Conservation (phyloP, 2,797 vertebrate genomes). For the Emydoidea blandingii region DNA sequence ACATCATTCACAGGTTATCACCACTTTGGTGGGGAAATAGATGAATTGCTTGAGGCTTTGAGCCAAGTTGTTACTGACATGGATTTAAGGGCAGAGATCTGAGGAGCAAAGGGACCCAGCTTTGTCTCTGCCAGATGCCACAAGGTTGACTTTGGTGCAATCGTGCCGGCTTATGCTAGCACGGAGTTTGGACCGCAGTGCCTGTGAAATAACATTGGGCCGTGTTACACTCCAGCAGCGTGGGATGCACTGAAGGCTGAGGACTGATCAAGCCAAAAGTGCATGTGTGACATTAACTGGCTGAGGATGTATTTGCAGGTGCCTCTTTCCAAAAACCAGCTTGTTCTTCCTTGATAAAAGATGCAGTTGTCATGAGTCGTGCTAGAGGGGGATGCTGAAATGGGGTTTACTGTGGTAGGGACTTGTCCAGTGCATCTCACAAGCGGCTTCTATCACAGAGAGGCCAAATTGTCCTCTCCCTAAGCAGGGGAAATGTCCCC, state of each 20-base stretch:
- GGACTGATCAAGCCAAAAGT: background rate
- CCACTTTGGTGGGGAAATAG: background rate
- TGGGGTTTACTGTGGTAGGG: background rate
- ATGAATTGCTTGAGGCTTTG: background rate
- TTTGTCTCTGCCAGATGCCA: background rate
- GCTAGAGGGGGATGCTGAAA: background rate
- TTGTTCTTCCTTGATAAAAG: background rate
- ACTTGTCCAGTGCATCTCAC: background rate
- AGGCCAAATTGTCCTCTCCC: background rate
- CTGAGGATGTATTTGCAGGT: background rate
- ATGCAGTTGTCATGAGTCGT: background rate
- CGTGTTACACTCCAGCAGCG: background rate
- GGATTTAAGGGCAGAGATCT: constrained; percentile 11
- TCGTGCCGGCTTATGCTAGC: background rate
- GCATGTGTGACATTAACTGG: background rate
- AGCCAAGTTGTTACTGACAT: background rate
- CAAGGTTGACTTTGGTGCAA: background rate
- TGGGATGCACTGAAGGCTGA: background rate
- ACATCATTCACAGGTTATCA: background rate
- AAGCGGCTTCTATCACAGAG: background rate
- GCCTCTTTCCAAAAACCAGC: background rate
- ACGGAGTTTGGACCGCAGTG: background rate
- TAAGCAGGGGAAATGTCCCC: background rate
- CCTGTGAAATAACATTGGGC: background rate
- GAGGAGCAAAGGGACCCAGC: background rate